Base-by-base conservation (phyloP, 2,888 invertebrate species). In the Hydrotaea diabolus region DNA sequence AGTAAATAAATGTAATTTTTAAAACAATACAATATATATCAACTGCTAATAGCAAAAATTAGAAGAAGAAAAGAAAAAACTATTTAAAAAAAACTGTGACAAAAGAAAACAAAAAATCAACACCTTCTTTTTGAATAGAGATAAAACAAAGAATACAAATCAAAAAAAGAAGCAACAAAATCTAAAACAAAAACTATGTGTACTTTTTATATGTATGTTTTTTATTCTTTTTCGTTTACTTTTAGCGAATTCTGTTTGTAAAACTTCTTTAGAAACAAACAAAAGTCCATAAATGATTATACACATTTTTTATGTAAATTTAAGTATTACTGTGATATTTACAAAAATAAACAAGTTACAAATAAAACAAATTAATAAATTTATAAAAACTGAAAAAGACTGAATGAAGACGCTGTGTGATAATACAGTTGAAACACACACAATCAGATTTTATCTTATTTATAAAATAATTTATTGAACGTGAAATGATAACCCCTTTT, bases 211-310 rank as follows among this genome's bases (percentile, higher is more conserved):
- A 82, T 77, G 62, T 76, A 39, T 74, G 49, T 80, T 80, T 78
- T 79, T 46, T 79, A 79, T 74, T 77, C 75, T 73, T 84, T 85
- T 87, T 85, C 77, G 75, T 86, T 86, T 85, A 87, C 82, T 86
- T 86, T 85, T 85, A 87, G 87, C 81, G 78, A 74, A 53, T 75
- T 75, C 21, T 57, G 71, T 76, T 64, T 77, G 36, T 77, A 49
- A 26, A 71, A 39, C 43, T 39, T 31, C 39, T 69, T 31, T 39
- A 69, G 59, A 36, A 69, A 46, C 23, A 17, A 46, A 72, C 17
- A 21, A 26, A 13, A 72, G 15, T 26, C 23, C 31, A 31, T 49
- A 77, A 64, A 64, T n/a, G n/a, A 49, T 53, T 76, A 76, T 46
- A 62, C 17, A 64, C 11, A 64, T 17, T 36, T 57, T 59, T 71